Conservation (phyloP, 2,888 invertebrate species). For the Nomada ferruginata region DNA sequence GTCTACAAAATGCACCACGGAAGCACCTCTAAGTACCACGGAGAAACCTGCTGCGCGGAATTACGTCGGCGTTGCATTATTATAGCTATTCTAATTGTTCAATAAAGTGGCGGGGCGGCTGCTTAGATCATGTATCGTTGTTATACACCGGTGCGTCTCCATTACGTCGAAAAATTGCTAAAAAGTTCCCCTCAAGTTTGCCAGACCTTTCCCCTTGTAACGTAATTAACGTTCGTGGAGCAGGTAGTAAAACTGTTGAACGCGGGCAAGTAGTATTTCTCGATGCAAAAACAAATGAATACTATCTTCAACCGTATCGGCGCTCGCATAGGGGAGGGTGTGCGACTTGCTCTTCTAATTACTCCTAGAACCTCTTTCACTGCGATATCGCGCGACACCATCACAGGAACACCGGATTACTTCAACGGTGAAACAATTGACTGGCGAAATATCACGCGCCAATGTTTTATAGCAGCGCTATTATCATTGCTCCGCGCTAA, state of each 20-base stretch:
- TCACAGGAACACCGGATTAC: too few species aligned
- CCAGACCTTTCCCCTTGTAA: not conserved
- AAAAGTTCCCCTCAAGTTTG: not conserved
- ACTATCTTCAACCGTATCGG: not conserved
- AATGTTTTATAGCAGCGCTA: too few species aligned
- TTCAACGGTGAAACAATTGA: too few species aligned
- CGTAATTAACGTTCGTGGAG: not conserved
- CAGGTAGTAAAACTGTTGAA: not conserved
- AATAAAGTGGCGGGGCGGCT: conserved; percentile 47
- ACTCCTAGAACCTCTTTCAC: not conserved
- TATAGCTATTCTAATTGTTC: conserved; percentile 65
- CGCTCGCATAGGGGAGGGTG: not conserved
- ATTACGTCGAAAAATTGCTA: not conserved
- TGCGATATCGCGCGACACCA: too few species aligned
- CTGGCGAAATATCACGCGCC: too few species aligned
- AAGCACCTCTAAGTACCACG: conserved; percentile 60
- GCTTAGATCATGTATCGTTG: conserved; percentile 19
- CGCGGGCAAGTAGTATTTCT: not conserved
- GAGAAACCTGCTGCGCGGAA: conserved; percentile 56
- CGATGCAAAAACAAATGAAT: not conserved
- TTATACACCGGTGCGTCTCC: conserved; percentile 1
- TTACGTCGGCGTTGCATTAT: conserved; percentile 54
- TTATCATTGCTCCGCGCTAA: too few species aligned
- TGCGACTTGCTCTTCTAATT: not conserved
- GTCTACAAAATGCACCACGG: conserved; percentile 65